Conservation (phyloP, 2,797 vertebrate species). For the Antennarius maculatus region DNA sequence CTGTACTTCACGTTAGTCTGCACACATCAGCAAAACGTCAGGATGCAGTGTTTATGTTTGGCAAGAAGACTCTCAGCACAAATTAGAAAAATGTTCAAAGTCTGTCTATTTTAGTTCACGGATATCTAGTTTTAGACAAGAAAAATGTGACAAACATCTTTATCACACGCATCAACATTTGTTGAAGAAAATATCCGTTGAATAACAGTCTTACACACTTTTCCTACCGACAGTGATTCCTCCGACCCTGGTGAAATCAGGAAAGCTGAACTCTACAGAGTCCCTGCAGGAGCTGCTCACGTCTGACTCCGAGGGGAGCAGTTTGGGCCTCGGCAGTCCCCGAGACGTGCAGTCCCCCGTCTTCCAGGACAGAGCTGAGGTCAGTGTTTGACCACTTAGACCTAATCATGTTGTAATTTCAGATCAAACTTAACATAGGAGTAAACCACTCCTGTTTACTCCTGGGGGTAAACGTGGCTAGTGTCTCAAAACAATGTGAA, state of each 20-base stretch:
- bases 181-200: no score
- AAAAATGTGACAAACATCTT: no score
- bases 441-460: not conserved
- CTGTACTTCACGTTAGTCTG: no score
- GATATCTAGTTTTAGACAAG: no score
- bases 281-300: slow-evolving; percentile 95
- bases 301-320: slow-evolving; percentile 97
- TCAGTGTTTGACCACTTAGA: slow-evolving; percentile 42
- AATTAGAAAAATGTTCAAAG: no score
- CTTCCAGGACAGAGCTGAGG: slow-evolving; percentile 86
- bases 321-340: slow-evolving; percentile 88
- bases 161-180: no score
- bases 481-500: not conserved
- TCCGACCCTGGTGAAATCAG: slow-evolving; percentile 82
- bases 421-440: not conserved
- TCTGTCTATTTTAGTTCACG: no score
- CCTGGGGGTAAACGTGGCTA: not conserved
- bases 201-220: not conserved
- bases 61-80: no score
- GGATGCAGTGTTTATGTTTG: no score
- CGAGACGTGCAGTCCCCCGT: slow-evolving; percentile 91
- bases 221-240: slow-evolving; percentile 54
- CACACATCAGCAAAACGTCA: no score
- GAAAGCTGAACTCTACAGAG: slow-evolving; percentile 89
- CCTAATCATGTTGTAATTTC: not conserved